Conservation (phyloP, 2,797 vertebrate species). For the Philypnodon macrostomus region DNA sequence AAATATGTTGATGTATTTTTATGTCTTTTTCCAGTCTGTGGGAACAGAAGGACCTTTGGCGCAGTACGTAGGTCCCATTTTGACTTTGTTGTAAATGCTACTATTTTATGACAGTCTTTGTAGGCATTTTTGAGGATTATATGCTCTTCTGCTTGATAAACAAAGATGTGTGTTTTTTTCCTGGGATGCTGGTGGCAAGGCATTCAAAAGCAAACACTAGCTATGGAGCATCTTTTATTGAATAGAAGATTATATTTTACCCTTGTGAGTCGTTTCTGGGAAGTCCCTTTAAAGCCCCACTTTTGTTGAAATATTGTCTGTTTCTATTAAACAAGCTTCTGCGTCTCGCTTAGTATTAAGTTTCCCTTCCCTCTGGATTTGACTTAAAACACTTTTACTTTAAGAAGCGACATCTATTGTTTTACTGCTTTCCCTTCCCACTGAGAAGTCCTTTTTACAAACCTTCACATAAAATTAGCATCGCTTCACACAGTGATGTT, state of each 20-base stretch:
- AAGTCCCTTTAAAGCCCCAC: constrained; percentile 24
- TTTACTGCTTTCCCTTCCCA: constrained; percentile 6
- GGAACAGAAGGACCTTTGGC: constrained; percentile 30
- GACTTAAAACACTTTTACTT: constrained; percentile 13
- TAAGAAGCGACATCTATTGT: constrained; percentile 10
- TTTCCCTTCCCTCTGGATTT: constrained; percentile 21
- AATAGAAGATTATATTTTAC: constrained; percentile 29
- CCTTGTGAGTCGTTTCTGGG: constrained; percentile 12
- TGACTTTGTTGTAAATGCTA: constrained; percentile 1
- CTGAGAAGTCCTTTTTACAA: constrained; percentile 9
- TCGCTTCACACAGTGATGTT: background rate
- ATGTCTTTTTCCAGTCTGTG: constrained; percentile 30
- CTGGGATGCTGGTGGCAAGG: constrained; percentile 12
- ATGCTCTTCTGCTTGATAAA: constrained; percentile 34
- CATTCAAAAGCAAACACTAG: constrained; percentile 16
- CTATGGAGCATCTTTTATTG: constrained; percentile 36
- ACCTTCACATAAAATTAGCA: background rate
- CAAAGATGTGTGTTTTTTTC: constrained; percentile 19
- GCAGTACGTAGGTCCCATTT: constrained; percentile 11
- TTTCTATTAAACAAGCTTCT: constrained; percentile 35
- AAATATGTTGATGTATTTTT: constrained; percentile 21
- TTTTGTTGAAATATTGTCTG: constrained; percentile 30
- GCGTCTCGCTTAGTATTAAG: constrained; percentile 21
- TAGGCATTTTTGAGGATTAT: constrained; percentile 8
- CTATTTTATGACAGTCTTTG: background rate